These are phyloP conservation scores for Danaus plexippus DNA, from an alignment of 1,140 invertebrate genomes.

Conservation along the genomic window DNA sequence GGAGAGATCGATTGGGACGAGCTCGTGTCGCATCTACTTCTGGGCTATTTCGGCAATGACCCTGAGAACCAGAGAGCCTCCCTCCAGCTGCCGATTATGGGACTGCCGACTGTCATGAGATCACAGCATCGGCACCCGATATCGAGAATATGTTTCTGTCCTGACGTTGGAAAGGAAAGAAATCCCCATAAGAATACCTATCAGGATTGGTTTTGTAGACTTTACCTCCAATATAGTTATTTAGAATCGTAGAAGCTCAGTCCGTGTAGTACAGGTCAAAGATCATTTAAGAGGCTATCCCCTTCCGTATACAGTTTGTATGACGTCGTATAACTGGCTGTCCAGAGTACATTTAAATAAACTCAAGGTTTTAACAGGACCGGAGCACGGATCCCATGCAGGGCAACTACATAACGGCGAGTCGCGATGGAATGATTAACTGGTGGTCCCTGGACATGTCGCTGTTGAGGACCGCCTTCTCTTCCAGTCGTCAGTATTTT, in stretches of 20 bases:
- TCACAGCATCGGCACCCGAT: slow-evolving; percentile 76
- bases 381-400: slow-evolving; percentile 69
- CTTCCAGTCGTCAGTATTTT: slow-evolving; percentile 71
- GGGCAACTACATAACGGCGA: slow-evolving; percentile 77
- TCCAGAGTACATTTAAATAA: too few relatives aligned
- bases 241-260: too few relatives aligned
- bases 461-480: slow-evolving; percentile 72
- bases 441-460: slow-evolving; percentile 79
- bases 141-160: slow-evolving; percentile 74
- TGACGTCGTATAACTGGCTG: too few relatives aligned
- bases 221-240: too few relatives aligned
- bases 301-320: too few relatives aligned
- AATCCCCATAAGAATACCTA: neutral
- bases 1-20: slow-evolving; percentile 78
- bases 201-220: too few relatives aligned
- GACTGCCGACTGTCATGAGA: slow-evolving; percentile 70
- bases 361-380: slow-evolving; percentile 41
- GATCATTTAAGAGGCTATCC: too few relatives aligned
- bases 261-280: too few relatives aligned
- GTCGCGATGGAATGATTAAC: slow-evolving; percentile 78
- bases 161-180: slow-evolving; percentile 65
- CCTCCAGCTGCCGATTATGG: slow-evolving; percentile 74
- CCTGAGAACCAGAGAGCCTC: slow-evolving; percentile 70
- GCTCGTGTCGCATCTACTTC: slow-evolving; percentile 76
- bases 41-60: slow-evolving; percentile 77